Evolutionary conservation across 2,888 invertebrate genomes (phyloP).

Genomic region (Caenorhabditis sinica): DNA sequence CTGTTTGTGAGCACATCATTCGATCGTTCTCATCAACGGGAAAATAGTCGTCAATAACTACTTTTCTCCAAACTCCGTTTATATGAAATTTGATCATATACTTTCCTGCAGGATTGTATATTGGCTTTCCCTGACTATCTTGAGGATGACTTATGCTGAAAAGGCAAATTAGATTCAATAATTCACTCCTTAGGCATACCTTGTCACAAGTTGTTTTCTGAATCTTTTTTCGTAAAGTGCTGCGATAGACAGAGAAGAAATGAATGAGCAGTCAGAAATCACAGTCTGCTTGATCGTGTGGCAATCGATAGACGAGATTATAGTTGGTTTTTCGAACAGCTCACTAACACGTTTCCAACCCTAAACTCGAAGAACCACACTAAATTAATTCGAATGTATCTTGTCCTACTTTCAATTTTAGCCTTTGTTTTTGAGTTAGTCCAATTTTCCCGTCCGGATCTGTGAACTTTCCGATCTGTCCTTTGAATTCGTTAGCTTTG

Average conservation of each 20-base stretch:
- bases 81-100: conserved; percentile 91
- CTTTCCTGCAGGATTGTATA: conserved; percentile 94
- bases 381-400: neutral
- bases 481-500: conserved; percentile 89
- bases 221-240: conserved; percentile 93
- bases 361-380: neutral
- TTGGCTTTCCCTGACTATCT: conserved; percentile 90
- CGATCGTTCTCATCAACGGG: conserved; percentile 90
- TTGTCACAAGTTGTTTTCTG: conserved; percentile 91
- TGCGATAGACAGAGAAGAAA: conserved; percentile 94
- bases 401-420: conserved; percentile 86
- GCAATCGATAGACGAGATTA: conserved; percentile 88
- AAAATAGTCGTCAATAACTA: conserved; percentile 92
- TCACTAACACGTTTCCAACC: conserved; percentile 92
- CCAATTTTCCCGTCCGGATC: conserved; percentile 91
- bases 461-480: conserved; percentile 48
- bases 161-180: no score
- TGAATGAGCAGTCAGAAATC: conserved; percentile 96
- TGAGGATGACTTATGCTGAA: conserved; percentile 93
- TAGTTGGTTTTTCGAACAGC: conserved; percentile 89
- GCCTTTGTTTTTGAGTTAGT: conserved; percentile 91
- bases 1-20: conserved; percentile 91
- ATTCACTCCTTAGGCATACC: no score
- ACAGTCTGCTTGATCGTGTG: conserved; percentile 95
- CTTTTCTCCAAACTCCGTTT: conserved; percentile 94